Evolutionary conservation across 2,113 vertebrate species (phyloP), one percentile per base, ranked within the genome.

Genomic region (Cyanoramphus novaezelandiae): DNA sequence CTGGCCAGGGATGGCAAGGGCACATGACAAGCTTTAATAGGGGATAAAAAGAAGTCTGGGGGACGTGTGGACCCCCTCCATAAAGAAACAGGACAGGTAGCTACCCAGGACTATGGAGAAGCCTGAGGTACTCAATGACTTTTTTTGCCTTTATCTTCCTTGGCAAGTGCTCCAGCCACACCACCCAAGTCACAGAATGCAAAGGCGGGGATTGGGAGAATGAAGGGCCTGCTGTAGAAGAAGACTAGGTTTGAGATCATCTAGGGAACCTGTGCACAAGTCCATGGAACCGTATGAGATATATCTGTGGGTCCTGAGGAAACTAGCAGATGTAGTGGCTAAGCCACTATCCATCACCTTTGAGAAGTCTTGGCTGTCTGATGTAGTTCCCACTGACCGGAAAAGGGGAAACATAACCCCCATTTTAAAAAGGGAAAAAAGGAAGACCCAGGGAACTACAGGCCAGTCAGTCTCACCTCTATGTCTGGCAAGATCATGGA

Each of bases 61-160:
- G 46, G 60, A 92, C 43, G 72, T 53, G 15, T 43, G 8, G 6
- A 25, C 52, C 3, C 29, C 24, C 37, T 62, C 6, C n/a, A 17
- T 52, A 53, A 47, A 21, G 46, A 28, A 83, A 83, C 0, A 0
- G 7, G 25, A 13, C 3, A 72, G 7, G 4, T 37, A 11, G 44
- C 52, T 65, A 46, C 29, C 21, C 10, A 12, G n/a, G 11, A 72
- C 33, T 28, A 60, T 13, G 7, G 72, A 60, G 44, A 60, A 67
- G 17, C 15, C 14, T 78, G 46, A 53, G 29, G 15, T 35, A 67
- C 25, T 53, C 43, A 39, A 8, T 4, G 9, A 12, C 2, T 11
- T 43, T 28, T 62, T 70, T 53, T 83, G 39, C 29, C 5, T 53
- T 29, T 46, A 46, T 53, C 25, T 88, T 67, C 59, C 52, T 21